Base-by-base conservation (phyloP, 2,113 vertebrate species). In the Tyto alba region DNA sequence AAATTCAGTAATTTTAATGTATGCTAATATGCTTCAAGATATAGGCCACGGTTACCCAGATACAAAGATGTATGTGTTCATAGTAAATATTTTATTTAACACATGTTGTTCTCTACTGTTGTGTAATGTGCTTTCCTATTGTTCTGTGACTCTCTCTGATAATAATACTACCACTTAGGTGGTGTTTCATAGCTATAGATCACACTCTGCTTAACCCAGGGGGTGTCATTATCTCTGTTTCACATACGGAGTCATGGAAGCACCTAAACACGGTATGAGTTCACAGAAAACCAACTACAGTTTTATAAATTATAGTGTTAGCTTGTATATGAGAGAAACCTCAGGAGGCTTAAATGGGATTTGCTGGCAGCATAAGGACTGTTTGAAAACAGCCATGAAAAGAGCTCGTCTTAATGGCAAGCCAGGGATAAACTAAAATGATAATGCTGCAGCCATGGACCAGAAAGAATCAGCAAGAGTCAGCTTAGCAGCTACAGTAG, bases 21-120 rank as follows among this genome's bases (percentile, higher is more conserved):
- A 47, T 50, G 40, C 62, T 89, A 89, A 85, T 72, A 57, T 47
- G 50, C 53, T 80, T 88, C 91, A 80, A 89, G 86, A 79, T 50
- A 78, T 90, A 93, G 69, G 50, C 77, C 57, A 67, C 43, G 55
- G 80, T 81, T 95, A 92, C 81, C 74, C 66, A 76, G 89, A 87
- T 55, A 87, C 89, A 93, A 90, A 90, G 89, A 73, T 4, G 1
- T 63, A 47, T 12, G n/a, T 63, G 38, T 82, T 95, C 64, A 7
- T 85, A 96, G 91, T 84, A 97, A 96, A 97, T 96, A 91, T 93
- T 95, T 95, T 88, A 89, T 91, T 91, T 67, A 85, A 89, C 53
- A 50, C 94, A 76, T 56, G 81, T 94, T 95, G 94, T 97, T 81
- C 77, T 87, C 91, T 85, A 32, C 82, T 91, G 74, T 85, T 91